Percentiles rank a stretch among this genome's conserved stretches.
These are phyloP conservation scores for Sinocyclocheilus grahami DNA, from an alignment of 2,113 vertebrate genomes.

Conservation along the genomic window DNA sequence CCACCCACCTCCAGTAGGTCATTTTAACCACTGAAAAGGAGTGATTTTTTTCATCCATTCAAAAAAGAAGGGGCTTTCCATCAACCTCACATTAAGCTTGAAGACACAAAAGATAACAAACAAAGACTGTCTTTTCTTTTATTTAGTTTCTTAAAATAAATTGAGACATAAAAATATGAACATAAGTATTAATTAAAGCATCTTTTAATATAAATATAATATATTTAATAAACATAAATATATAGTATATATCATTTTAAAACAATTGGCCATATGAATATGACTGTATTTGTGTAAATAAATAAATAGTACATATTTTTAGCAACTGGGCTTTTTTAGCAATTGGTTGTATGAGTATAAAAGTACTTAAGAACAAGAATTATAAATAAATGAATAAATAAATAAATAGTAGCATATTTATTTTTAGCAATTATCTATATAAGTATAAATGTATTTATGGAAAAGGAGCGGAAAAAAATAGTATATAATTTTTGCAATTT, in stretches of 20 bases:
- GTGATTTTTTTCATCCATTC: background rate
- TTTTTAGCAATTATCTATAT: background rate
- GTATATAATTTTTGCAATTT: background rate
- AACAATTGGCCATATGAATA: background rate
- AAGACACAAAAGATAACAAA: constrained; percentile 16
- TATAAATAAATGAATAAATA: background rate
- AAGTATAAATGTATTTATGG: background rate
- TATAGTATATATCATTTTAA: background rate
- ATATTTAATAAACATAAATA: background rate
- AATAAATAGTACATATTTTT: background rate
- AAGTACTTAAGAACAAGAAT: too few species aligned
- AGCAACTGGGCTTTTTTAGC: too few species aligned
- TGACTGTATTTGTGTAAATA: background rate
- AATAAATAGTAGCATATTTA: too few species aligned
- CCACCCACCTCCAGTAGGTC: constrained; percentile 20
- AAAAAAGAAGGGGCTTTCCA: constrained; percentile 19
- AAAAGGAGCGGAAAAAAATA: background rate
- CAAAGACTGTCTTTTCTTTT: background rate
- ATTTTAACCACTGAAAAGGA: constrained; percentile 15
- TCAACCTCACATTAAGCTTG: background rate
- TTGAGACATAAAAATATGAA: background rate
- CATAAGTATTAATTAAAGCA: background rate
- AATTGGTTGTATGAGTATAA: background rate
- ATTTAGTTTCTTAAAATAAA: too few species aligned
- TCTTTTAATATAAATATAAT: background rate